Conservation (phyloP, 2,797 vertebrate species). For the Staurois parvus region DNA sequence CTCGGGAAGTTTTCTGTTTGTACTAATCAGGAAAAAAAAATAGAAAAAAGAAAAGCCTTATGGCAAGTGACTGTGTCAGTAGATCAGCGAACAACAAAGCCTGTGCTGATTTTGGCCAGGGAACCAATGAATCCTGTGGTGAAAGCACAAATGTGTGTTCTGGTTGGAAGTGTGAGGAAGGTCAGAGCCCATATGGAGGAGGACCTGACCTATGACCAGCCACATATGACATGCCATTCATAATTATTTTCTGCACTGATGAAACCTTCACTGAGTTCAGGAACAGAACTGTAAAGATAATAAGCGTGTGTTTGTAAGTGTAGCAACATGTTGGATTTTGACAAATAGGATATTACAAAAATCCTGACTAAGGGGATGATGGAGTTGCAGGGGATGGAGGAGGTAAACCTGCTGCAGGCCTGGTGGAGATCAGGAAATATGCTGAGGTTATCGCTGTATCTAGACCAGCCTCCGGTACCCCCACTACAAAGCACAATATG, state of each 20-base stretch:
- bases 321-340: neutral
- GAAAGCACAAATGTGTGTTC: conserved; percentile 1
- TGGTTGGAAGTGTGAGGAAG: conserved; percentile 1
- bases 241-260: neutral
- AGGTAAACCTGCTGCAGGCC: neutral
- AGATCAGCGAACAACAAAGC: neutral
- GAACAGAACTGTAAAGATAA: neutral
- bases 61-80: neutral
- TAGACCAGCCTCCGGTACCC: neutral
- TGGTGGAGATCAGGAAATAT: neutral
- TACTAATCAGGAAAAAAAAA: neutral
- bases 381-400: neutral
- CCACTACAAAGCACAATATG: neutral
- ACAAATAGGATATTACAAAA: neutral
- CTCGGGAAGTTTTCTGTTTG: neutral
- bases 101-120: neutral
- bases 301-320: neutral
- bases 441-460: neutral
- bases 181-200: conserved; percentile 12
- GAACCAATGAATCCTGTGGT: conserved; percentile 4
- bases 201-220: conserved; percentile 13
- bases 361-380: neutral
- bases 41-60: neutral
- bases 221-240: neutral
- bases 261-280: neutral